These are phyloP conservation scores for Platyscapa corneri DNA, from an alignment of 1,140 invertebrate species.

Conservation along the genomic window DNA sequence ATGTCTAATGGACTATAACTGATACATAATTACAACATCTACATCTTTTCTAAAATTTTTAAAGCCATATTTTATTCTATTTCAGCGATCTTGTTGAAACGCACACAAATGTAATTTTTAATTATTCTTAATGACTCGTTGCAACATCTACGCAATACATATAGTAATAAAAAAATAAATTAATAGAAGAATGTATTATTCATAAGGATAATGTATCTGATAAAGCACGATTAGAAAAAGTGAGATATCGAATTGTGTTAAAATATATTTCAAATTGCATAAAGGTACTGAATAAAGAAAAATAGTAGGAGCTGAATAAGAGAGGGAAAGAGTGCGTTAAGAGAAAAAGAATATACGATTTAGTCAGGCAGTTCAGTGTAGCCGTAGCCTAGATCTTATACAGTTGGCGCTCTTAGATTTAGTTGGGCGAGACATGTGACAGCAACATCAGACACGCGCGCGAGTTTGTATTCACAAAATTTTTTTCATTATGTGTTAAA, in stretches of 20 bases:
- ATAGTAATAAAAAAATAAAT: too few species aligned
- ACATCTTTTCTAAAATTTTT: not conserved
- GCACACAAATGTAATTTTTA: too few species aligned
- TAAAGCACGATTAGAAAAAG: too few species aligned
- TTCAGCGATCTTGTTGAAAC: too few species aligned
- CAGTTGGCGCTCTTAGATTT: constrained; percentile 13
- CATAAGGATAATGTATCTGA: not conserved
- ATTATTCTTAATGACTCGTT: too few species aligned
- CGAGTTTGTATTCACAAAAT: not conserved
- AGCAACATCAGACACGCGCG: not conserved
- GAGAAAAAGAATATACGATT: not conserved
- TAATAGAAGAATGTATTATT: not conserved
- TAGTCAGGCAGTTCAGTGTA: not conserved
- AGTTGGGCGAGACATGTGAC: constrained; percentile 25
- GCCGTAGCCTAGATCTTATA: not conserved
- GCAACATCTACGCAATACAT: too few species aligned
- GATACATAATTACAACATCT: not conserved
- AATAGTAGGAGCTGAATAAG: not conserved
- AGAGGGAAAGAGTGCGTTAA: not conserved
- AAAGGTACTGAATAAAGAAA: too few species aligned
- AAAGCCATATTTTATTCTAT: too few species aligned
- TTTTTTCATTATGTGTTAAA: not conserved
- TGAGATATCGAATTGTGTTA: too few species aligned
- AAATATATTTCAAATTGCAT: too few species aligned
- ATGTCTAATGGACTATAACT: too few species aligned